A percentile compares a stretch with the other conserved stretches of the same genome.
Conservation (phyloP, 2,113 vertebrate species). For the Dromaius novaehollandiae region DNA sequence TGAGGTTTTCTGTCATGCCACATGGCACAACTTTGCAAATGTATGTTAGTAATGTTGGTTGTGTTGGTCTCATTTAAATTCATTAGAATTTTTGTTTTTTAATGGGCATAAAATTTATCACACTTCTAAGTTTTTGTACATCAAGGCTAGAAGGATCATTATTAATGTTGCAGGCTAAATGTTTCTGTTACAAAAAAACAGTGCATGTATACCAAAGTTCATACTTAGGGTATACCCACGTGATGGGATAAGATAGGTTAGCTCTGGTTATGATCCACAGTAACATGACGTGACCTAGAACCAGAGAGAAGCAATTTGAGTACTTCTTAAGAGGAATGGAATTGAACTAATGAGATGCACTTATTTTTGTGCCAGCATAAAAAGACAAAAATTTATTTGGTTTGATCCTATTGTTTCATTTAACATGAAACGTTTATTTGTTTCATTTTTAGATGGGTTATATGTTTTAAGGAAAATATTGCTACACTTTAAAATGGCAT, state of each 20-base stretch:
- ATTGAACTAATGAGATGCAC: not conserved
- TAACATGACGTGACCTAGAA: not conserved
- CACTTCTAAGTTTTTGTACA: not conserved
- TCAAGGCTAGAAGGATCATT: not conserved
- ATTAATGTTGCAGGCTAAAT: not conserved
- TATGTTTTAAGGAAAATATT: too few relatives aligned
- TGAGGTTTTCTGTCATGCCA: not conserved
- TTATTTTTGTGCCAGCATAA: not conserved
- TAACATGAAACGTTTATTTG: too few relatives aligned
- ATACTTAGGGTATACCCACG: not conserved
- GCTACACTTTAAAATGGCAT: too few relatives aligned
- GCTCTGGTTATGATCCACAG: not conserved
- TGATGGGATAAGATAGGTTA: not conserved
- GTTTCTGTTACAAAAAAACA: not conserved
- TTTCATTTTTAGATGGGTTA: too few relatives aligned
- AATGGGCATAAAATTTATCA: not conserved
- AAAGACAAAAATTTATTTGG: too few relatives aligned
- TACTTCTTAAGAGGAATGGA: not conserved
- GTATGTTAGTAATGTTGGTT: not conserved
- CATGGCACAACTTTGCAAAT: not conserved
- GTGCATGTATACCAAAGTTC: not conserved
- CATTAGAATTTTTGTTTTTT: not conserved
- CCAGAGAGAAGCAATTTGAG: not conserved
- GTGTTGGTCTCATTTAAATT: not conserved
- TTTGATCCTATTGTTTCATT: too few relatives aligned